Percentiles rank a stretch among this genome's conserved stretches.
Conservation (phyloP, 2,113 vertebrate species). For the Crotalus horridus region DNA sequence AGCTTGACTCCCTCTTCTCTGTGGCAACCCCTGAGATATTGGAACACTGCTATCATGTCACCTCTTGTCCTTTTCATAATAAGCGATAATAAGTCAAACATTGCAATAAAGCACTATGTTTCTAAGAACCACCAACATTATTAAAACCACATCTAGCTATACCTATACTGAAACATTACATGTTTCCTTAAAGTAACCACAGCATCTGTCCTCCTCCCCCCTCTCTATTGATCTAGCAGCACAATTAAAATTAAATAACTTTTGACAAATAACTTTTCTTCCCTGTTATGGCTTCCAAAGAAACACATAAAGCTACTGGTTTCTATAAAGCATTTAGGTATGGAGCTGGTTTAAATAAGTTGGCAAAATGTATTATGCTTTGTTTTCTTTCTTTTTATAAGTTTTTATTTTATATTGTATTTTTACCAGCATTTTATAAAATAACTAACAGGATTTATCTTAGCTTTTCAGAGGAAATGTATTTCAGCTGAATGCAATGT, state of each 20-base stretch:
- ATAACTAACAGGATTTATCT: conserved; percentile 87
- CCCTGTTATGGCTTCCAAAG: conserved; percentile 67
- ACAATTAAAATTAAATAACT: not conserved
- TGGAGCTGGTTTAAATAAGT: conserved; percentile 72
- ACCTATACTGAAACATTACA: not conserved
- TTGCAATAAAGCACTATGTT: not conserved
- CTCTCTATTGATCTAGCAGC: not conserved
- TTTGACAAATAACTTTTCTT: conserved; percentile 81
- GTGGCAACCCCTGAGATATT: too few relatives aligned
- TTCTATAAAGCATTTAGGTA: conserved; percentile 71
- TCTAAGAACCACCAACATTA: not conserved
- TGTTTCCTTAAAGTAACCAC: not conserved
- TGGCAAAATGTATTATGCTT: conserved; percentile 61
- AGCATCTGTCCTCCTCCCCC: not conserved
- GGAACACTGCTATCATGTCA: too few relatives aligned
- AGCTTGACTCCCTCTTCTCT: too few relatives aligned
- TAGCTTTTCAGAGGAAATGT: conserved; percentile 91
- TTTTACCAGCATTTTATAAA: conserved; percentile 79
- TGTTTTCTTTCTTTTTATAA: conserved; percentile 34
- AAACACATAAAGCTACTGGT: conserved; percentile 70
- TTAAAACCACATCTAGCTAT: not conserved
- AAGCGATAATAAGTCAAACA: not conserved
- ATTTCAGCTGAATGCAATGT: conserved; percentile 86
- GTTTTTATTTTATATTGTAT: not conserved
- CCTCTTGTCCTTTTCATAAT: too few relatives aligned